Conservation (phyloP, 2,888 invertebrate genomes). For the Napeogenes inachia region DNA sequence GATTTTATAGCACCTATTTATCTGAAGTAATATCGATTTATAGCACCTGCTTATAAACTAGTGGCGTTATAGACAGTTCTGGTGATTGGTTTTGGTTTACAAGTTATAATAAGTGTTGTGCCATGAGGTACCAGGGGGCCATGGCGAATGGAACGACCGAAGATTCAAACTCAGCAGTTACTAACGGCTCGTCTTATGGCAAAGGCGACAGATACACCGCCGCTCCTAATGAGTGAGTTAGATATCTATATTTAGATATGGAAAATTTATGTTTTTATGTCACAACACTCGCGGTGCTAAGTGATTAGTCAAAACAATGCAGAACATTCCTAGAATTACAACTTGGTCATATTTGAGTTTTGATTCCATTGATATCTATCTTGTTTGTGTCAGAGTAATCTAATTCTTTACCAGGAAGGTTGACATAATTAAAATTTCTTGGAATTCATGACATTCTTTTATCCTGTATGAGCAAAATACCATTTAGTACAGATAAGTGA, state of each 20-base stretch:
- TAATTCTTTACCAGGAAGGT: no score
- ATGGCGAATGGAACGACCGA: slow-evolving; percentile 53
- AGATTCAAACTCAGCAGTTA: slow-evolving; percentile 35
- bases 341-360: no score
- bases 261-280: slow-evolving; percentile 14
- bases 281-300: slow-evolving; percentile 11
- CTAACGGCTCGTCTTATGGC: slow-evolving; percentile 63
- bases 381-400: no score
- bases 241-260: slow-evolving; percentile 14
- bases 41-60: no score
- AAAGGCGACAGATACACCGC: slow-evolving; percentile 70
- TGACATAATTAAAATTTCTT: no score
- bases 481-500: no score
- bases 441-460: no score
- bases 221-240: slow-evolving; percentile 71
- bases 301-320: background rate
- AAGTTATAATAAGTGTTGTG: slow-evolving; percentile 35
- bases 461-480: no score
- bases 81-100: background rate
- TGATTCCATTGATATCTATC: no score
- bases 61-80: no score
- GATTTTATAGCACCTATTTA: no score
- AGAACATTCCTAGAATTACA: no score
- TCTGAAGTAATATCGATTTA: slow-evolving; percentile 44
- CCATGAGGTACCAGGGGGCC: slow-evolving; percentile 51